These are phyloP conservation scores for Xanthia togata DNA, from an alignment of 2,888 invertebrate species.

Conservation along the genomic window DNA sequence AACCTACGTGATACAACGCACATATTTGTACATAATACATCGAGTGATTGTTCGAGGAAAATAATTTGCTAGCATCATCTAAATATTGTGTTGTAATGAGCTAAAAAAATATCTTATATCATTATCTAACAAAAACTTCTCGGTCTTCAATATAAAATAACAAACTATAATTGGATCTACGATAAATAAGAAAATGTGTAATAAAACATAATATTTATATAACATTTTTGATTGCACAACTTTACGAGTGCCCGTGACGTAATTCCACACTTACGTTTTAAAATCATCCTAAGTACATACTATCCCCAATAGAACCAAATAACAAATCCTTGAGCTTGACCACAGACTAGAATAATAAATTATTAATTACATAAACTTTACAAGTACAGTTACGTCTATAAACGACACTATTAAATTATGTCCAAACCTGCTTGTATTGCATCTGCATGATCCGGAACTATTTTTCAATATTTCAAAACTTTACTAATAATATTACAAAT, in stretches of 20 bases:
- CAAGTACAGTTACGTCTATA: conserved; percentile 63
- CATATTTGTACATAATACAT: conserved; percentile 65
- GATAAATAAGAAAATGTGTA: conserved; percentile 59
- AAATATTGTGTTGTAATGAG: conserved; percentile 52
- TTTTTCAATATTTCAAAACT: conserved; percentile 30
- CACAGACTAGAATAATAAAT: conserved; percentile 87
- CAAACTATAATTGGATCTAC: conserved; percentile 48
- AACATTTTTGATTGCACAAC: conserved; percentile 60
- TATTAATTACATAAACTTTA: conserved; percentile 72
- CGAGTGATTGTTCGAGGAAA: conserved; percentile 58
- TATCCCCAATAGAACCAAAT: conserved; percentile 70
- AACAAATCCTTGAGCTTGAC: conserved; percentile 84
- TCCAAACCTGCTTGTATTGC: conserved; percentile 43
- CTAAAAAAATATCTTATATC: conserved; percentile 41
- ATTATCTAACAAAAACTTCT: conserved; percentile 38
- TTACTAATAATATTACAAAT: conserved; percentile 38
- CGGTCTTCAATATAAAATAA: conserved; percentile 47
- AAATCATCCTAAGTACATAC: conserved; percentile 70
- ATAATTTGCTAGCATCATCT: conserved; percentile 66
- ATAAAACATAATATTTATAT: conserved; percentile 49
- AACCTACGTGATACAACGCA: conserved; percentile 62
- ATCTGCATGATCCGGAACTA: conserved; percentile 38
- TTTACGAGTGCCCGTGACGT: conserved; percentile 41
- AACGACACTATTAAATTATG: conserved; percentile 51
- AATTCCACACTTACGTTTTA: conserved; percentile 50